These are phyloP conservation scores for Lasioglossum leucozonium DNA, from an alignment of 2,888 invertebrate genomes.

Conservation along the genomic window DNA sequence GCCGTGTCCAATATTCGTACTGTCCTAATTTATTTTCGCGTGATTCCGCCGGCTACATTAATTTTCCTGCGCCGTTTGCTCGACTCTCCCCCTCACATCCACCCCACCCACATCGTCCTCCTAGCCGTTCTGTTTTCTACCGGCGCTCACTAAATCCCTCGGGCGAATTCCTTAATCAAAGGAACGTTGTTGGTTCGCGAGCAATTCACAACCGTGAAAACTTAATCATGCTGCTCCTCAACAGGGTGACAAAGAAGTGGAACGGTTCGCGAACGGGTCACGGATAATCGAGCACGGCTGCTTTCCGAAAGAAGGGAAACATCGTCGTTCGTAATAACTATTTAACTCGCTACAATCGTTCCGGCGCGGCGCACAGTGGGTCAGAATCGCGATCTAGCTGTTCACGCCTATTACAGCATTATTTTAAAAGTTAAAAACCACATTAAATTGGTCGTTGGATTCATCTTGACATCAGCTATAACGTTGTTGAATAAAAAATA, in stretches of 20 bases:
- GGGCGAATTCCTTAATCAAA: conserved; percentile 59
- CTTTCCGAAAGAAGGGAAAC: background rate
- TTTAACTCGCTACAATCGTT: background rate
- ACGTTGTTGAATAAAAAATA: too few species aligned
- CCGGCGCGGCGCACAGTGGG: too few species aligned
- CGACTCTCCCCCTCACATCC: background rate
- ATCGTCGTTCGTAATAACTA: too few species aligned
- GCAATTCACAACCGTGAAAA: conserved; percentile 47
- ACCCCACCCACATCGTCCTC: background rate
- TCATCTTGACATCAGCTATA: too few species aligned
- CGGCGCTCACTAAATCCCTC: conserved; percentile 35
- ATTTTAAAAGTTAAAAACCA: too few species aligned
- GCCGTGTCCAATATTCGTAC: conserved; percentile 52
- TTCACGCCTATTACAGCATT: too few species aligned
- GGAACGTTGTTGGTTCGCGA: conserved; percentile 52
- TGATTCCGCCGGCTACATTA: conserved; percentile 60
- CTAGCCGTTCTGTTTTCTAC: conserved; percentile 40
- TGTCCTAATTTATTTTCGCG: conserved; percentile 62
- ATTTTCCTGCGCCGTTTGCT: conserved; percentile 47
- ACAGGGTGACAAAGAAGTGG: background rate
- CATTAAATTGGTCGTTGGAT: too few species aligned
- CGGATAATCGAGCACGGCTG: background rate
- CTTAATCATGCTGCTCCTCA: conserved; percentile 42
- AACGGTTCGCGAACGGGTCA: conserved; percentile 13
- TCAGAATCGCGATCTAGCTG: too few species aligned